Evolutionary conservation across 2,113 vertebrate genomes (phyloP).

Genomic region (Macaca nemestrina): DNA sequence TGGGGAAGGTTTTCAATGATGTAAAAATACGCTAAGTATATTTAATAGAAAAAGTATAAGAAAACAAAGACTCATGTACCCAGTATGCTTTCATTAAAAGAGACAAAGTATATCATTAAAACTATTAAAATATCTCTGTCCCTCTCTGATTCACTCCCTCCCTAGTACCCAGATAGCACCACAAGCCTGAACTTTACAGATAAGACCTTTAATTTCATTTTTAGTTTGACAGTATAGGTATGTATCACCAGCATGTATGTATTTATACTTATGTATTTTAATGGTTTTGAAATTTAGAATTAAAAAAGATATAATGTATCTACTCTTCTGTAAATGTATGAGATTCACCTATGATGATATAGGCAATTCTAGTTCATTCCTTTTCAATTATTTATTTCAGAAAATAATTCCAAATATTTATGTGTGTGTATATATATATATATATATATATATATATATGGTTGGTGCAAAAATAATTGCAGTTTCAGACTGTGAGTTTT

Average conservation of each 20-base stretch:
- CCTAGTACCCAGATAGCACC: too few species aligned
- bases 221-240: background rate
- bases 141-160: background rate
- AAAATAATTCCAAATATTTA: background rate
- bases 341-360: background rate
- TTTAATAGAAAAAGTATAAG: background rate
- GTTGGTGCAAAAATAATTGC: too few species aligned
- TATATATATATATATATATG: background rate
- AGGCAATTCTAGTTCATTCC: background rate
- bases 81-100: background rate
- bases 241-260: background rate
- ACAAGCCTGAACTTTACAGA: background rate
- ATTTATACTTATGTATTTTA: background rate
- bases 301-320: background rate
- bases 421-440: too few species aligned
- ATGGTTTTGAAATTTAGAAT: background rate
- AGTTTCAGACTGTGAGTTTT: too few species aligned
- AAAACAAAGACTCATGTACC: background rate
- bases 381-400: background rate
- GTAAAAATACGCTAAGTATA: background rate
- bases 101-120: background rate
- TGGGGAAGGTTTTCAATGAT: background rate
- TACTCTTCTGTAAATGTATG: background rate
- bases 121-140: background rate
- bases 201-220: background rate